Base-by-base conservation (phyloP, 2,797 vertebrate genomes). In the Gymnopithys bicolor region DNA sequence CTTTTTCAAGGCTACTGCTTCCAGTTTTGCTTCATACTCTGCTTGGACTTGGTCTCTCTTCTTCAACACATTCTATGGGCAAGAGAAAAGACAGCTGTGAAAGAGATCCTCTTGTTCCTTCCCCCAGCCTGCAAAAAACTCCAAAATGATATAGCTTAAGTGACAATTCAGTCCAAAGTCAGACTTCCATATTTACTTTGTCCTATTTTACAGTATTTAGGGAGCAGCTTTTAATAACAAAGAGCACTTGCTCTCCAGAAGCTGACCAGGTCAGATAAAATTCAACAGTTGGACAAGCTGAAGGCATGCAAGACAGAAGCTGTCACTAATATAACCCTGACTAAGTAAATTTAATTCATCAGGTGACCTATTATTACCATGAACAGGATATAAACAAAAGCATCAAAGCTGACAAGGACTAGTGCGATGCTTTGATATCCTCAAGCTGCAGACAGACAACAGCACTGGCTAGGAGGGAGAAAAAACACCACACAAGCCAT, bases 21-120 rank as follows among this genome's bases (percentile, higher is more conserved):
- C 99, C 85, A 99, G 97, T 93, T 99, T 99, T 78, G 99, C 98
- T 97, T 99, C 99, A 23, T 99, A 99, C 91, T 99, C 99, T 0
- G 99, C 99, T 98, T 99, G 99, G 82, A 99, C 98, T 91, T 99
- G 99, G 96, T 99, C 99, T 92, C 99, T 98, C 97, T 99, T 99
- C 98, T 99, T 99, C 95, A 99, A 88, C 37, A 99, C 99, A 27
- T 97, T 99, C 99, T 99, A 96, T 5, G 43, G 32, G 37, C 79
- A 64, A 92, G 22, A 97, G 70, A 81, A 87, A 88, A 87, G n/a
- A 60, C 9, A 94, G 16, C 2, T 69, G 22, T 86, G 19, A 95
- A 22, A 80, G 5, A 5, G 11, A 90, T 21, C 32, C n/a, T 69
- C n/a, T 66, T 58, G 27, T 25, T 93, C 23, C 21, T 48, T 70